Conservation (phyloP, 2,113 vertebrate species). For the Ursus arctos region DNA sequence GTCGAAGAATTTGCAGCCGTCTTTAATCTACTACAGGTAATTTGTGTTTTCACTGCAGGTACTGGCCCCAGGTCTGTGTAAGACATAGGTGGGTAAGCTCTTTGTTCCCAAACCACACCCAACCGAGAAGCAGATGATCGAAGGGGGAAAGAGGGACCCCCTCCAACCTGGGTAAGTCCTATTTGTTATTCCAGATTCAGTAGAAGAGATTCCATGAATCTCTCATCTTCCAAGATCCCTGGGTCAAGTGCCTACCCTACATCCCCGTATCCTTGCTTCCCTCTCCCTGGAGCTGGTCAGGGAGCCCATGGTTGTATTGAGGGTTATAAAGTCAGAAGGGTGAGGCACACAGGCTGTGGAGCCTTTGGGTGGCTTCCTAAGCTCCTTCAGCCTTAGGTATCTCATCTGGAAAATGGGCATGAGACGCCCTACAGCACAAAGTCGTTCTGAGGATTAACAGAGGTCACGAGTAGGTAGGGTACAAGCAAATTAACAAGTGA, state of each 20-base stretch:
- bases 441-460: background rate
- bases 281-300: background rate
- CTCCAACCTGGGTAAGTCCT: background rate
- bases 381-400: background rate
- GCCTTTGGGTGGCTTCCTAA: background rate
- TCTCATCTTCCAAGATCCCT: background rate
- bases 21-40: background rate
- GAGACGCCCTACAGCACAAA: background rate
- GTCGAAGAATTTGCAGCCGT: background rate
- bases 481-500: background rate
- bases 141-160: background rate
- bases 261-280: background rate
- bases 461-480: background rate
- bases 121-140: background rate
- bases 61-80: too few relatives aligned
- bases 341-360: background rate
- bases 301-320: background rate
- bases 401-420: background rate
- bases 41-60: background rate
- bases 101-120: background rate
- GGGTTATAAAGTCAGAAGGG: background rate
- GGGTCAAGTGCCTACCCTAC: too few relatives aligned
- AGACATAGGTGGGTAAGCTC: background rate
- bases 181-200: background rate
- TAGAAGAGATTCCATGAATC: background rate